Evolutionary conservation across 2,797 vertebrate species (phyloP), one percentile per base, ranked within the genome.

Genomic region (Galagoides demidoff): DNA sequence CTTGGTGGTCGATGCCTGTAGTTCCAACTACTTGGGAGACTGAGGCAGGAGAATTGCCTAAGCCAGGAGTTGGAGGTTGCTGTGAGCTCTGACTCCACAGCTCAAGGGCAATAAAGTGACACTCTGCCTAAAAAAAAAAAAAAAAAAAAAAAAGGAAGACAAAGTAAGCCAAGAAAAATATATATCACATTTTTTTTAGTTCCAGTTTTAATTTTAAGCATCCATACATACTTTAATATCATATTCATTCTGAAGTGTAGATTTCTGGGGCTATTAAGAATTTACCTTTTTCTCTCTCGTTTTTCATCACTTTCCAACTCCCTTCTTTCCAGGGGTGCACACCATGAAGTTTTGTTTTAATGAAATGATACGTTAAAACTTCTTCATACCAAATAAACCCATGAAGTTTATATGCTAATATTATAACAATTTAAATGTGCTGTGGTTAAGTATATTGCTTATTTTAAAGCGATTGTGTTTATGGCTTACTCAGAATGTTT

Each of bases 401-500:
- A 73, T 83, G 85, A 83, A 43, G 10, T 79, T 57, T 95, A 73
- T 61, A 63, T 86, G 31, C 27, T 55, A 55, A 49, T 71, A 52
- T 73, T 94, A 87, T 52, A 92, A 20, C 10, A 88, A 94, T 55
- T 73, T 89, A 77, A 77, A 70, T 79, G 4, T 10, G 57, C 4
- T 57, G 3, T 88, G 27, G 19, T 79, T 97, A 96, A 93, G 22
- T 49, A 74, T 68, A 84, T 92, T 87, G n/a, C 55, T 96, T 95
- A 85, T 61, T 79, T 63, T 90, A 90, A 93, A 95, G 57, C 20
- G 92, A 43, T 92, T 76, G 39, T 85, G n/a, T 89, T 92, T 93
- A 68, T 89, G 43, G 16, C 52, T 92, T 96, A 57, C 7, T 74
- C 12, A 79, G 79, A 95, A 66, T 14, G 81, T 66, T 61, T 39